A percentile compares a stretch with the other conserved stretches of the same genome.
These are phyloP conservation scores for Gopherus flavomarginatus DNA, from an alignment of 2,113 vertebrate species.

Conservation along the genomic window DNA sequence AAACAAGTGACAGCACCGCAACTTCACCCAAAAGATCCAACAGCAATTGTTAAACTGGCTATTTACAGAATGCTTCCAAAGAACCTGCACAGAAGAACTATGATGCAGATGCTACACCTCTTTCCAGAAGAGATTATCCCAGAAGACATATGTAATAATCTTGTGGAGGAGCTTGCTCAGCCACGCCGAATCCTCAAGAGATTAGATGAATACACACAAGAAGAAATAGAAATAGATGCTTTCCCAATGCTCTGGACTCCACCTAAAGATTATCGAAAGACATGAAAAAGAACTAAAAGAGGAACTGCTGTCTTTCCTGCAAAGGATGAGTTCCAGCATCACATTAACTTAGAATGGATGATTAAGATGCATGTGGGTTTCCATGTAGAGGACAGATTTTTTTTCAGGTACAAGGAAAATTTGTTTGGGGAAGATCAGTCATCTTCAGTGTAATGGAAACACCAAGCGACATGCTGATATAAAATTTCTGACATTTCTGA, in stretches of 20 bases:
- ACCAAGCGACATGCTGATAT: background rate
- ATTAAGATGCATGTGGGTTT: background rate
- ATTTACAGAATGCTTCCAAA: constrained; percentile 94
- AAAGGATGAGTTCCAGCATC: background rate
- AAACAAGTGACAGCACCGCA: no score
- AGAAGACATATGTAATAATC: no score
- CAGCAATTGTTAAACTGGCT: constrained; percentile 87
- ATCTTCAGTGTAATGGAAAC: background rate
- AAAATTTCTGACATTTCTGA: background rate
- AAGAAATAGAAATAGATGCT: no score
- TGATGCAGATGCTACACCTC: constrained; percentile 95
- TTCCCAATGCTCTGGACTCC: no score
- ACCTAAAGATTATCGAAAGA: constrained; percentile 75
- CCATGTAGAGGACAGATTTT: background rate
- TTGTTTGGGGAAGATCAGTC: background rate
- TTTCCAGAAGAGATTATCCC: constrained; percentile 85
- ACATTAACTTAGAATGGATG: background rate
- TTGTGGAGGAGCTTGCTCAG: no score
- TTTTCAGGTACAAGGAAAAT: background rate
- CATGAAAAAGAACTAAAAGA: background rate
- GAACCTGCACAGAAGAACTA: constrained; percentile 90
- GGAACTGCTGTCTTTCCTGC: background rate
- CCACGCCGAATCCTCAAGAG: no score
- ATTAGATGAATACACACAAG: no score
- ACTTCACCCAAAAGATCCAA: no score